Conservation (phyloP, 2,113 vertebrate genomes). For the Xerus inauris region DNA sequence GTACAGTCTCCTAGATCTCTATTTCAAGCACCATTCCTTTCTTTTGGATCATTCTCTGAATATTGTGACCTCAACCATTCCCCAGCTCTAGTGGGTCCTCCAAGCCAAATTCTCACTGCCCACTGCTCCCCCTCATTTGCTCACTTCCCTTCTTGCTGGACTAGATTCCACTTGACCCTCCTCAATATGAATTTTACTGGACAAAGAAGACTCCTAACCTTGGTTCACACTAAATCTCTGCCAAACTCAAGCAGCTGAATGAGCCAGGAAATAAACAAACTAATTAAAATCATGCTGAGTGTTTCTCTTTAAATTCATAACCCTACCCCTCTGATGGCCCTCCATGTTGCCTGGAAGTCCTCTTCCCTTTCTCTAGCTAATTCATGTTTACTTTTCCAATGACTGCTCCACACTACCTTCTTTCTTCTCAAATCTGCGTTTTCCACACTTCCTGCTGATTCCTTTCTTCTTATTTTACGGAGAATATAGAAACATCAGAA, state of each 20-base stretch:
- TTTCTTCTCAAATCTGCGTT: background rate
- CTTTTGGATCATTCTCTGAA: background rate
- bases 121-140: too few relatives aligned
- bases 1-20: background rate
- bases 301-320: background rate
- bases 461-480: background rate
- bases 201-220: background rate
- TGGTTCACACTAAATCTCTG: background rate
- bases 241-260: background rate
- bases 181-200: background rate
- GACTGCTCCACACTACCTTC: background rate
- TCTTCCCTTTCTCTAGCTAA: background rate
- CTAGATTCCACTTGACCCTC: background rate
- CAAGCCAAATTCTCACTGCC: background rate
- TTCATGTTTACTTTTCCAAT: background rate
- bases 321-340: background rate
- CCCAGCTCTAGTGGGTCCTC: background rate
- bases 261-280: background rate
- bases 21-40: background rate
- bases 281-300: background rate
- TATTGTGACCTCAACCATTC: background rate
- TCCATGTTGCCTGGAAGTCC: background rate
- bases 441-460: background rate
- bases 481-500: background rate
- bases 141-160: background rate